Evolutionary conservation across 2,797 vertebrate species (phyloP).

Genomic region (Acrossocheilus wenchowensis): DNA sequence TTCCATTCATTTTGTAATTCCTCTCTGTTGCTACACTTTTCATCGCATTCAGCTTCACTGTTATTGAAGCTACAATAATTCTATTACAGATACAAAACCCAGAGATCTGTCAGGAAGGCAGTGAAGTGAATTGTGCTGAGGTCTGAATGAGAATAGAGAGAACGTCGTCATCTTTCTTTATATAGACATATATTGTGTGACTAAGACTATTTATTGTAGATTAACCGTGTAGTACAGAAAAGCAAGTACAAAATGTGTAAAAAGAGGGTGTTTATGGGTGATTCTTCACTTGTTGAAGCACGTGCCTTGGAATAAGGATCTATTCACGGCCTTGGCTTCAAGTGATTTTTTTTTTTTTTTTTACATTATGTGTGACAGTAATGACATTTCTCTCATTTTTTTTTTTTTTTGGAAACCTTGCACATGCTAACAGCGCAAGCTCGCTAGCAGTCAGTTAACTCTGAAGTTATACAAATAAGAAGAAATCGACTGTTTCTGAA

Average conservation of each 20-base stretch:
- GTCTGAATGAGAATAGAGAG: conserved; percentile 9
- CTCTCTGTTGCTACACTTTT: conserved; percentile 28
- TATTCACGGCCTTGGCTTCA: background rate
- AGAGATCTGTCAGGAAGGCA: conserved; percentile 10
- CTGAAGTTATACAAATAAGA: too few relatives aligned
- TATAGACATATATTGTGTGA: background rate
- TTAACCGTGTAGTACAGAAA: background rate
- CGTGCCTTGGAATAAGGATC: background rate
- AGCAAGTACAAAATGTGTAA: background rate
- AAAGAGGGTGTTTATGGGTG: background rate
- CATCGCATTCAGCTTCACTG: conserved; percentile 29
- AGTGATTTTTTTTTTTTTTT: background rate
- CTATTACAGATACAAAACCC: conserved; percentile 43
- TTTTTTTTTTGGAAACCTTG: background rate
- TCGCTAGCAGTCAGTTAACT: background rate
- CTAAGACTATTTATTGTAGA: background rate
- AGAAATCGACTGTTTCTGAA: background rate
- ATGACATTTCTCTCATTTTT: background rate
- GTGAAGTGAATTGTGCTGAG: conserved; percentile 1
- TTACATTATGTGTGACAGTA: background rate
- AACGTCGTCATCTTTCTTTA: background rate
- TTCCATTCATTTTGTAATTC: conserved; percentile 22
- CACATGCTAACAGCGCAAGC: too few relatives aligned
- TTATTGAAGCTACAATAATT: conserved; percentile 51
- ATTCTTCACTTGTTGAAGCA: background rate